phyloP scores from a whole-genome alignment of 2,888 invertebrate genomes.

The Aphelenchoides bicaudatus region DNA sequence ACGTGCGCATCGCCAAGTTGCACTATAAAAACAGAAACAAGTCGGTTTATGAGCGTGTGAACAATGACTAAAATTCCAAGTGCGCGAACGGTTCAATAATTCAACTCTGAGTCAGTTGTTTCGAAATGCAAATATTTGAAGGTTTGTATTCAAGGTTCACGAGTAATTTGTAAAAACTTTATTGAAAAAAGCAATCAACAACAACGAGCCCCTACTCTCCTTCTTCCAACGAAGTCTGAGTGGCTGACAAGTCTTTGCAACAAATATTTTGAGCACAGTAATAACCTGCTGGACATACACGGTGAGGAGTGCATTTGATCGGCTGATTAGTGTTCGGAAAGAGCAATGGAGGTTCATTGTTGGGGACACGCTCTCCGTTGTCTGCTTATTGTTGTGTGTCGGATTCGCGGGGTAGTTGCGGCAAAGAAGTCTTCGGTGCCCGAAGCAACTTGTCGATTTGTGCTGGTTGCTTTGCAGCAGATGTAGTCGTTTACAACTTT shows the following conservation, averaged over 20 bases:
- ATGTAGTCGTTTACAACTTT: conserved; percentile 35
- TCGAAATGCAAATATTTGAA: too few species aligned
- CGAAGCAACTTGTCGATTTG: neutral
- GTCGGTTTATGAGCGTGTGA: too few species aligned
- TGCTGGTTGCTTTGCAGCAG: conserved; percentile 28
- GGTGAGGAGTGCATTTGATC: conserved; percentile 37
- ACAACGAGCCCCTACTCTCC: conserved; percentile 15
- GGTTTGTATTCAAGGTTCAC: too few species aligned
- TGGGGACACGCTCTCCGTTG: conserved; percentile 33
- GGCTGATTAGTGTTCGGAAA: conserved; percentile 44
- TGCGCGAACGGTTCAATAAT: too few species aligned
- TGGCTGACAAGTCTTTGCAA: conserved; percentile 25
- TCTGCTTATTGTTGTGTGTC: neutral
- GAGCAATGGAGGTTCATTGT: conserved; percentile 37
- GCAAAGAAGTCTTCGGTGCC: neutral
- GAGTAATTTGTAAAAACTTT: too few species aligned
- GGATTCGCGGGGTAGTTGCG: conserved; percentile 2
- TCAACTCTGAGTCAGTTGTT: too few species aligned
- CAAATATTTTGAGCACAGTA: conserved; percentile 38
- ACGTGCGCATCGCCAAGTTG: too few species aligned
- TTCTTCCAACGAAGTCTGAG: conserved; percentile 3
- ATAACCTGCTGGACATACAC: conserved; percentile 40
- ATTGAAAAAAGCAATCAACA: too few species aligned
- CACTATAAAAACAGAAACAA: too few species aligned
- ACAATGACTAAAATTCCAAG: too few species aligned